phyloP scores from a whole-genome alignment of 2,797 vertebrate genomes.

The Ptychadena robeensis region DNA sequence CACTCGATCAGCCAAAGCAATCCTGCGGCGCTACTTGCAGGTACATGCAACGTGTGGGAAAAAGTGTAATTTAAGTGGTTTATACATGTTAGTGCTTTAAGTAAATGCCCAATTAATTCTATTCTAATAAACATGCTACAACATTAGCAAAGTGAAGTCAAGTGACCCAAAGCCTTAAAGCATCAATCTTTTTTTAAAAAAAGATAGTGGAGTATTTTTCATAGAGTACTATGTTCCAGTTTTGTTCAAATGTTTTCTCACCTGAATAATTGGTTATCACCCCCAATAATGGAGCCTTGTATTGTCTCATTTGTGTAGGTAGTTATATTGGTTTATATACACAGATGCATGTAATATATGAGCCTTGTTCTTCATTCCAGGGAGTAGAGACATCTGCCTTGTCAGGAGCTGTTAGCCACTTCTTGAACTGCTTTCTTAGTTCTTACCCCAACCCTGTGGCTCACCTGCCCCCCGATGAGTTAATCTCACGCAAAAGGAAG shows the following conservation, averaged over 20 bases:
- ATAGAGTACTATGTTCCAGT: no score
- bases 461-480: conserved; percentile 60
- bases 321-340: not conserved
- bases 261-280: no score
- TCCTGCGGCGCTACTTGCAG: conserved; percentile 81
- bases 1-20: conserved; percentile 76
- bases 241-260: no score
- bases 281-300: no score
- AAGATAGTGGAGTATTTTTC: no score
- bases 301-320: not conserved
- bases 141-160: not conserved
- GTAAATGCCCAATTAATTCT: not conserved
- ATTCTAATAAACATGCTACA: not conserved
- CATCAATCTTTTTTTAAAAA: no score
- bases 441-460: conserved; percentile 61
- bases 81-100: not conserved
- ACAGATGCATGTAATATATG: not conserved
- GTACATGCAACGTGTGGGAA: conserved; percentile 63
- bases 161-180: no score
- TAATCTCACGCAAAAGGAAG: conserved; percentile 53
- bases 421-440: conserved; percentile 78
- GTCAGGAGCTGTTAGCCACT: conserved; percentile 81
- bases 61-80: not conserved
- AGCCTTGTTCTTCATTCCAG: conserved; percentile 62
- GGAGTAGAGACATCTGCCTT: conserved; percentile 79